Conservation (phyloP, 1,140 invertebrate species). For the Fopius arisanus region DNA sequence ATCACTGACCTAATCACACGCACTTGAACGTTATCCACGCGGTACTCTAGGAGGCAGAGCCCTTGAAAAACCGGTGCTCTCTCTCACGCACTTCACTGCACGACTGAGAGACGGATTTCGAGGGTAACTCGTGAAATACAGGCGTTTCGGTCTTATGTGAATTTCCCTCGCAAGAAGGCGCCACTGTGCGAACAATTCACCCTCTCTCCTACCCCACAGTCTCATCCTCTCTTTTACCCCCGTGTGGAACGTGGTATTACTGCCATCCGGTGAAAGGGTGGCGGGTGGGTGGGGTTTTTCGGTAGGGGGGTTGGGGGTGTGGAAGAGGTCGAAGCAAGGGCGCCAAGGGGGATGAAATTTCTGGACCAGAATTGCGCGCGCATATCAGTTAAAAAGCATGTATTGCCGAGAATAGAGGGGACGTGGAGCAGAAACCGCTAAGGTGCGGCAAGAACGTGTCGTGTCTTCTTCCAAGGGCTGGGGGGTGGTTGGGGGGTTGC, state of each 20-base stretch:
- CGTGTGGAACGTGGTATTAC: neutral
- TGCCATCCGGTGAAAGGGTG: neutral
- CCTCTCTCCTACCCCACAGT: neutral
- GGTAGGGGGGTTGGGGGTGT: neutral
- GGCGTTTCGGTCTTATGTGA: neutral
- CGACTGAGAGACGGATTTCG: conserved; percentile 50
- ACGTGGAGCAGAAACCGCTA: conserved; percentile 32
- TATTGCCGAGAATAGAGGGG: conserved; percentile 7
- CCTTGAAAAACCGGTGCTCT: conserved; percentile 53
- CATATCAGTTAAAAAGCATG: conserved; percentile 13
- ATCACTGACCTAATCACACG: conserved; percentile 52
- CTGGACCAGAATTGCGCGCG: conserved; percentile 44
- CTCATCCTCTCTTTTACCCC: neutral
- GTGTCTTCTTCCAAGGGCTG: neutral
- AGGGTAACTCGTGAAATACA: conserved; percentile 18
- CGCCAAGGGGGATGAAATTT: conserved; percentile 29
- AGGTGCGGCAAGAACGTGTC: conserved; percentile 36
- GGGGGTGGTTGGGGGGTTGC: neutral
- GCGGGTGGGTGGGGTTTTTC: conserved; percentile 4
- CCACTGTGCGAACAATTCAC: conserved; percentile 42
- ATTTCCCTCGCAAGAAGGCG: conserved; percentile 38
- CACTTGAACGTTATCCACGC: conserved; percentile 47
- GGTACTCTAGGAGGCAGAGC: conserved; percentile 42
- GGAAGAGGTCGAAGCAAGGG: conserved; percentile 1
- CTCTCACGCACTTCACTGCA: conserved; percentile 63